Conservation (phyloP, 1,140 invertebrate genomes). For the Saccostrea cuccullata region DNA sequence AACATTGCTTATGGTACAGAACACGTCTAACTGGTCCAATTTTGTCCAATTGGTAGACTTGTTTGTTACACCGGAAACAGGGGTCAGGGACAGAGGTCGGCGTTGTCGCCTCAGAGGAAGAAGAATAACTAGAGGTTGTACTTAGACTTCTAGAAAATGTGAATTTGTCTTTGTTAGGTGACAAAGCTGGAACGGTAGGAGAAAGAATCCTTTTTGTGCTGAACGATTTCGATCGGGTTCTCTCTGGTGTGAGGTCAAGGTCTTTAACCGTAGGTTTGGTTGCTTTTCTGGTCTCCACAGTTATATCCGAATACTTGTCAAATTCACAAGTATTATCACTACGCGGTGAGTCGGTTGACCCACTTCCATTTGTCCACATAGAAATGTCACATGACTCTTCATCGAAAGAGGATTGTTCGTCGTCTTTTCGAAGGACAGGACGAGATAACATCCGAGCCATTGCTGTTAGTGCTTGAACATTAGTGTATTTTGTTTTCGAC, state of each 20-base stretch:
- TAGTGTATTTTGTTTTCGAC: not conserved
- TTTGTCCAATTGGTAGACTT: slow-evolving; percentile 55
- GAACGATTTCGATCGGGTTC: not conserved
- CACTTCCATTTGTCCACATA: slow-evolving; percentile 2
- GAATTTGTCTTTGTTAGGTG: slow-evolving; percentile 41
- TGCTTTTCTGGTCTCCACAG: slow-evolving; percentile 47
- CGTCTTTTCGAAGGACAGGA: slow-evolving; percentile 46
- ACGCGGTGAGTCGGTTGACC: not conserved
- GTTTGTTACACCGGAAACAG: slow-evolving; percentile 53
- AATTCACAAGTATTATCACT: slow-evolving; percentile 23
- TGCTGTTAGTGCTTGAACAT: slow-evolving; percentile 37
- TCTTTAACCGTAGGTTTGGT: slow-evolving; percentile 50
- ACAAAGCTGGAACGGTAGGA: slow-evolving; percentile 44
- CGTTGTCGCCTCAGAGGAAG: slow-evolving; percentile 41
- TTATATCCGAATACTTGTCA: slow-evolving; percentile 39
- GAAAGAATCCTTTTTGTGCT: slow-evolving; percentile 11
- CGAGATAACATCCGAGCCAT: slow-evolving; percentile 46
- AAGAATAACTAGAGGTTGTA: slow-evolving; percentile 32
- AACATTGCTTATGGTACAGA: slow-evolving; percentile 53
- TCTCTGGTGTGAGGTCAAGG: slow-evolving; percentile 33
- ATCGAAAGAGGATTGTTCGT: slow-evolving; percentile 4
- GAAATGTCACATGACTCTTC: slow-evolving; percentile 29
- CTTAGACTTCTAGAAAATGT: slow-evolving; percentile 50
- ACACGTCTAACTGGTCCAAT: slow-evolving; percentile 53
- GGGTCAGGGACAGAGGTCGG: slow-evolving; percentile 39